Percentiles rank a stretch among this genome's conserved stretches.
These are phyloP conservation scores for Sciaenops ocellatus DNA, from an alignment of 2,797 vertebrate species.

Conservation along the genomic window DNA sequence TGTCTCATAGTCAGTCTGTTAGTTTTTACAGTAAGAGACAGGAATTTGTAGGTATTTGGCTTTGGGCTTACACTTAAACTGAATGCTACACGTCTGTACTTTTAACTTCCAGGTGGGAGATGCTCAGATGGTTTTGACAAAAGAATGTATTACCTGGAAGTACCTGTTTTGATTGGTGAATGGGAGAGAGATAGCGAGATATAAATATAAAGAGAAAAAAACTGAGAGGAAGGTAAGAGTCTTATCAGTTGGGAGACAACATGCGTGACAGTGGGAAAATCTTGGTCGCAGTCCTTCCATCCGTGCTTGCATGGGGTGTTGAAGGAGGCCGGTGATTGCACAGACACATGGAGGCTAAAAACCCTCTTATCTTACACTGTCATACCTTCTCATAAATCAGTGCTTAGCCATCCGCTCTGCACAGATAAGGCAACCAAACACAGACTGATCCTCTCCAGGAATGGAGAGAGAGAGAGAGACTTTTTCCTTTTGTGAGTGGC, in stretches of 20 bases:
- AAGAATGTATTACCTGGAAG: constrained; percentile 52
- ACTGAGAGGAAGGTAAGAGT: constrained; percentile 29
- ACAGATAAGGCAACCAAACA: constrained; percentile 76
- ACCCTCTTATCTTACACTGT: constrained; percentile 74
- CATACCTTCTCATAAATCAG: constrained; percentile 78
- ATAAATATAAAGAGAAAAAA: constrained; percentile 37
- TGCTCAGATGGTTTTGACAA: constrained; percentile 38
- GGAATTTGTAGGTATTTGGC: constrained; percentile 14
- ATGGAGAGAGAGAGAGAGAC: constrained; percentile 36
- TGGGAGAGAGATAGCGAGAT: constrained; percentile 40
- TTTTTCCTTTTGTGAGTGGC: constrained; percentile 40
- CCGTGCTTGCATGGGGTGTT: constrained; percentile 51
- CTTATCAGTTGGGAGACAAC: constrained; percentile 64
- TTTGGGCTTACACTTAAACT: constrained; percentile 25
- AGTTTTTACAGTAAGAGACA: constrained; percentile 2
- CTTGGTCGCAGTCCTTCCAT: constrained; percentile 66
- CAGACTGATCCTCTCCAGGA: constrained; percentile 57
- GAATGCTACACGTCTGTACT: constrained; percentile 25
- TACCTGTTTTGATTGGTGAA: constrained; percentile 51
- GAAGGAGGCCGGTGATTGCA: constrained; percentile 63
- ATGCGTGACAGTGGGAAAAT: constrained; percentile 72
- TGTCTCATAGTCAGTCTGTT: neutral
- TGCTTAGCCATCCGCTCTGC: constrained; percentile 68
- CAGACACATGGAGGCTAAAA: constrained; percentile 69
- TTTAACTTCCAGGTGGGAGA: constrained; percentile 32